A percentile compares a stretch with the other conserved stretches of the same genome.
Evolutionary conservation across 2,113 vertebrate genomes (phyloP).

Genomic region (Gasterosteus nipponicus): DNA sequence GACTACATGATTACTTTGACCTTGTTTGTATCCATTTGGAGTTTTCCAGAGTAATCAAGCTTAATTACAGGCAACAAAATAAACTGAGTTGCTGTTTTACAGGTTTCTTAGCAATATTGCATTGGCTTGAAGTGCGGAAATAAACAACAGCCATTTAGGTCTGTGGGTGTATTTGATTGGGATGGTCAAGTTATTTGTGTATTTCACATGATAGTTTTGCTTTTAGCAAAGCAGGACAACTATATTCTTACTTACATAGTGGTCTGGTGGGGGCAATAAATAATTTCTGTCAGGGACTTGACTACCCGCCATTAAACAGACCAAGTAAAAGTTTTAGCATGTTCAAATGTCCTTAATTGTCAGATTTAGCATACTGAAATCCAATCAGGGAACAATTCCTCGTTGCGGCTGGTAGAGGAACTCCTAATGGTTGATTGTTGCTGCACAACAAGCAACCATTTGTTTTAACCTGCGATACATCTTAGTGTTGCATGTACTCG

Average conservation of each 20-base stretch:
- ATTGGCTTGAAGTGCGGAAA: conserved; percentile 23
- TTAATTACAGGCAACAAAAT: conserved; percentile 51
- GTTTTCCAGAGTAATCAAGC: conserved; percentile 64
- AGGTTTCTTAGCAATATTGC: conserved; percentile 43
- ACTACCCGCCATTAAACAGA: not conserved
- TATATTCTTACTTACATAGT: not conserved
- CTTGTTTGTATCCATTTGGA: conserved; percentile 65
- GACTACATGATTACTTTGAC: conserved; percentile 71
- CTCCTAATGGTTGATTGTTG: not conserved
- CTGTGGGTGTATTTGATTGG: not conserved
- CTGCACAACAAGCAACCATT: not conserved
- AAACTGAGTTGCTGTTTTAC: conserved; percentile 39
- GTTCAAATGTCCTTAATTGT: not conserved
- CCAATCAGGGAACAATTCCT: not conserved
- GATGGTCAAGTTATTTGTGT: not conserved
- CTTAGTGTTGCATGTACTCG: not conserved
- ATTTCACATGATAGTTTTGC: not conserved
- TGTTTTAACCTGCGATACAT: not conserved
- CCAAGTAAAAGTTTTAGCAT: conserved; percentile 1
- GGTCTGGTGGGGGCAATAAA: not conserved
- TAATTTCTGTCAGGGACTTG: not conserved
- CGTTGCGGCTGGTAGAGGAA: not conserved
- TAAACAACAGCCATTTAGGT: conserved; percentile 19
- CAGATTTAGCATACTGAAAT: not conserved
- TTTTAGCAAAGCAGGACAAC: not conserved